Evolutionary conservation across 2,797 vertebrate genomes (phyloP), one percentile per base, ranked within the genome.

Genomic region (Poeciliopsis turneri): DNA sequence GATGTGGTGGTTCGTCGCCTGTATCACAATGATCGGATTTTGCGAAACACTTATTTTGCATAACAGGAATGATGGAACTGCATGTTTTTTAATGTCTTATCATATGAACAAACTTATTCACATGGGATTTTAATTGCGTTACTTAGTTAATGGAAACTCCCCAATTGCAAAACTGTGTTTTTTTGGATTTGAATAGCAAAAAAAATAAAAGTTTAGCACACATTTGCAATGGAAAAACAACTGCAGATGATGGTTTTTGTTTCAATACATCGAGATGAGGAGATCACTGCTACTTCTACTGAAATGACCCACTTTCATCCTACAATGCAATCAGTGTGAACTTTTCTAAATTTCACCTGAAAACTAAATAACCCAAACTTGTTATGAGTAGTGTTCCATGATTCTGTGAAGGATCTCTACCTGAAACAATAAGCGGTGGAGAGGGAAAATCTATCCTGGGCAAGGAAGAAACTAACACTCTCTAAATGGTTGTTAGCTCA

Each of bases 401-500:
- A 25, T 25, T 36, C 30, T 64, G 7, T 64, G 59, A 23, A 39
- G 51, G 5, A 43, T 69, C 23, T 69, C 66, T n/a, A n/a, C 5
- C 4, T 43, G 39, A 41, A 43, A 41, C 64, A 39, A 23, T 78
- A 28, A 36, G 39, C 0, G 9, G 39, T 10, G 70, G 41, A n/a
- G 55, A 45, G 49, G 4, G 30, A 28, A 61, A 7, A 68, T 33
- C 79, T 87, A 82, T 13, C 61, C 30, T 64, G 16, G 33, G 8
- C 3, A 20, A 36, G 30, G 61, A 64, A 36, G 61, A 68, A 41
- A 41, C 64, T 41, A 68, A 68, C 36, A 68, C 7, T 28, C 13
- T 80, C 85, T 89, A 87, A 39, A 72, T 36, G 36, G 41, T 6
- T 18, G 49, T 74, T 53, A 78, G 76, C 57, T 83, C 45, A 57